phyloP scores from a whole-genome alignment of 2,113 vertebrate genomes.

The Pyxicephalus adspersus region DNA sequence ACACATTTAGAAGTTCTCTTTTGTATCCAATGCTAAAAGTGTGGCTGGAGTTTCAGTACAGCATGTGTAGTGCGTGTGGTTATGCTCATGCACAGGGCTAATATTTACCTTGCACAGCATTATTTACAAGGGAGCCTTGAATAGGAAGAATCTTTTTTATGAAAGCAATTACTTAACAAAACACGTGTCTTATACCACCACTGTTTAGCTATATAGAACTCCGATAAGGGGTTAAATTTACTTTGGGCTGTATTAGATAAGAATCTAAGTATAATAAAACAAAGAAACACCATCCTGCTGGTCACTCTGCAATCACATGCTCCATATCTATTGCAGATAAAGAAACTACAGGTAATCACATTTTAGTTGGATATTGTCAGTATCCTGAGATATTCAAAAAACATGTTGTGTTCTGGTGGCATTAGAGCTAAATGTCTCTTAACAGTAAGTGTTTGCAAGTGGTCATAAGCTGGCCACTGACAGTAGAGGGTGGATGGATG shows the following conservation, averaged over 20 bases:
- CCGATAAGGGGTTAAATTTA: not conserved
- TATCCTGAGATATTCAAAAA: no score
- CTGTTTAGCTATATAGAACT: not conserved
- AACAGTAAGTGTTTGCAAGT: no score
- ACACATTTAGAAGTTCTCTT: no score
- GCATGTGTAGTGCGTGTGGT: no score
- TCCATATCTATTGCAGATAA: conserved; percentile 11
- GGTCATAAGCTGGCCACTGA: no score
- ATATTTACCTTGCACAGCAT: no score
- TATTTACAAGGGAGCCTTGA: not conserved
- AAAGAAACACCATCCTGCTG: not conserved
- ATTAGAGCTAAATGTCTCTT: no score
- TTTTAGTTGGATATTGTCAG: not conserved
- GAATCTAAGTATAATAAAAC: not conserved
- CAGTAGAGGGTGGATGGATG: no score
- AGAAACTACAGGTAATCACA: not conserved
- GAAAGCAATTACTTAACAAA: not conserved
- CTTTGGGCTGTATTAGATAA: not conserved
- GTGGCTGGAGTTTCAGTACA: no score
- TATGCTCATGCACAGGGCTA: no score
- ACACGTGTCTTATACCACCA: not conserved
- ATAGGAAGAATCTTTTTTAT: not conserved
- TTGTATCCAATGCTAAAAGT: no score
- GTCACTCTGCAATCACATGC: conserved; percentile 11
- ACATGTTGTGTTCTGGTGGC: no score